Conservation (phyloP, 2,113 vertebrate genomes). For the Erythrocebus patas region DNA sequence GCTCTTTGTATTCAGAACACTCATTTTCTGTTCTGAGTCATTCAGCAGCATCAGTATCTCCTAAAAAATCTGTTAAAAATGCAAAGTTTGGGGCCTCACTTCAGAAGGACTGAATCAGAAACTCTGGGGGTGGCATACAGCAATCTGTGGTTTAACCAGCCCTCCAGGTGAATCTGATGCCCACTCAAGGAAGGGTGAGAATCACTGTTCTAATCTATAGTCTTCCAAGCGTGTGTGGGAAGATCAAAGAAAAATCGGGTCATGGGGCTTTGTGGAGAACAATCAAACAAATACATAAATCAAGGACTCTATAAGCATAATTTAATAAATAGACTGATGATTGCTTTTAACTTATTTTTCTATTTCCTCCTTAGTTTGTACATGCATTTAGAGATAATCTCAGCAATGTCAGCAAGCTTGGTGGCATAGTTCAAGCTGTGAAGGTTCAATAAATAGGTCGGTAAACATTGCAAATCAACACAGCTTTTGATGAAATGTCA, state of each 20-base stretch:
- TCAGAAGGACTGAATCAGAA: neutral
- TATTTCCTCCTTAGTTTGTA: constrained; percentile 76
- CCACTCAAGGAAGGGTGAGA: neutral
- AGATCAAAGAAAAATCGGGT: neutral
- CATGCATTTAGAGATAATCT: constrained; percentile 80
- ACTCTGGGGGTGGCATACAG: neutral
- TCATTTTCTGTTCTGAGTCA: neutral
- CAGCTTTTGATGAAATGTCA: constrained; percentile 86
- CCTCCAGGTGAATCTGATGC: neutral
- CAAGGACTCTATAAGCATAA: constrained; percentile 53
- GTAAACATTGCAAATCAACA: constrained; percentile 86
- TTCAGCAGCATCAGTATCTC: neutral
- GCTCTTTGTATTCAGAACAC: neutral
- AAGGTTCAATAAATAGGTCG: constrained; percentile 85
- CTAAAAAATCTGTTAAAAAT: constrained; percentile 15
- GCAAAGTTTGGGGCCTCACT: neutral
- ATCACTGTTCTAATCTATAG: neutral
- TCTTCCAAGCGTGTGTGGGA: neutral
- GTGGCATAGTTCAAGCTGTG: constrained; percentile 84
- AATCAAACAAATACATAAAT: constrained; percentile 17
- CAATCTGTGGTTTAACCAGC: neutral
- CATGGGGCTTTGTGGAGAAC: neutral
- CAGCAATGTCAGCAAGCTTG: constrained; percentile 82
- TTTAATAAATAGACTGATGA: constrained; percentile 78
- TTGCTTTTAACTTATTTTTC: constrained; percentile 78